Evolutionary conservation across 2,888 invertebrate species (phyloP).

Genomic region (Ariolimax columbianus): DNA sequence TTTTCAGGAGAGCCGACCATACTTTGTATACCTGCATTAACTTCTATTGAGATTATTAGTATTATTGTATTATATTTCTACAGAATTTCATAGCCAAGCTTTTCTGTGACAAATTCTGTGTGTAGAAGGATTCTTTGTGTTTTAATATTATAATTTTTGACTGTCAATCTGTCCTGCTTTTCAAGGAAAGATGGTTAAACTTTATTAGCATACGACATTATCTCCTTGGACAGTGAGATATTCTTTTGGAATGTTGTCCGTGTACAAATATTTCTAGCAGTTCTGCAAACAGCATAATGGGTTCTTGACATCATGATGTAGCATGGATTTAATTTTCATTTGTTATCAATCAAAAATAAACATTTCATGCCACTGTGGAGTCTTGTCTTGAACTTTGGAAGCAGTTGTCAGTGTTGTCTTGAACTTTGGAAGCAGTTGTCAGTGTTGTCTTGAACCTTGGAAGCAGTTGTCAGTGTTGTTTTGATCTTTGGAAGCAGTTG

Average conservation of each 20-base stretch:
- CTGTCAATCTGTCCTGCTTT: background rate
- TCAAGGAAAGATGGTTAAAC: background rate
- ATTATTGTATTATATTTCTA: background rate
- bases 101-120: constrained; percentile 5
- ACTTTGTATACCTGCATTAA: too few relatives aligned
- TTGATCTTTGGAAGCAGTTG: too few relatives aligned
- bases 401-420: too few relatives aligned
- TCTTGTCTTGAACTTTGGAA: too few relatives aligned
- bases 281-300: constrained; percentile 23
- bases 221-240: background rate
- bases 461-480: too few relatives aligned
- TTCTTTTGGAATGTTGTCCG: background rate
- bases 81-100: background rate
- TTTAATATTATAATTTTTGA: background rate
- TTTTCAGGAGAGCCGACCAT: too few relatives aligned
- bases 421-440: too few relatives aligned
- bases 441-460: too few relatives aligned
- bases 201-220: background rate
- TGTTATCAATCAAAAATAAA: constrained; percentile 36
- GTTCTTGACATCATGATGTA: constrained; percentile 7
- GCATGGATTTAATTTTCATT: constrained; percentile 27
- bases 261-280: constrained; percentile 29
- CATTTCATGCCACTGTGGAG: background rate
- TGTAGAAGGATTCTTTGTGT: background rate
- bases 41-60: background rate